phyloP scores from a whole-genome alignment of 2,113 vertebrate genomes.

The Seriola dumerili region DNA sequence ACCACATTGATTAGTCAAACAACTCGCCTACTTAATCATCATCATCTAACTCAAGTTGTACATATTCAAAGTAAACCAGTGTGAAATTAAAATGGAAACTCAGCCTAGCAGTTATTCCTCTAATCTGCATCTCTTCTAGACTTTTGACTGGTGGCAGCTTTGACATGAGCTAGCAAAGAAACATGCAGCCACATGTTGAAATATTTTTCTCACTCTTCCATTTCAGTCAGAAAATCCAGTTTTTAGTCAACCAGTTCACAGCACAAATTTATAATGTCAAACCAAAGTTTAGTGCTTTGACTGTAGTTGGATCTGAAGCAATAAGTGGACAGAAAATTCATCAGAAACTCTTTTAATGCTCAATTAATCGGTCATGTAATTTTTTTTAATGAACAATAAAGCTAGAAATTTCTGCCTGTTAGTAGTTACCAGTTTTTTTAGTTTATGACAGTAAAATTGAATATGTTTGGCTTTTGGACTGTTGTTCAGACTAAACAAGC shows the following conservation, averaged over 20 bases:
- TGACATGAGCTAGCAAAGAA: neutral
- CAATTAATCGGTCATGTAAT: neutral
- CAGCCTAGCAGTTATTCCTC: neutral
- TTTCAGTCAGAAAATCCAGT: neutral
- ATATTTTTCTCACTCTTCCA: neutral
- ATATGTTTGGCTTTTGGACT: neutral
- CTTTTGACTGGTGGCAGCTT: neutral
- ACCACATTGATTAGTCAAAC: neutral
- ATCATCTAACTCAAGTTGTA: neutral
- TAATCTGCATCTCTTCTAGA: constrained; percentile 19
- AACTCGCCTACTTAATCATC: neutral
- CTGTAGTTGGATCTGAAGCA: neutral
- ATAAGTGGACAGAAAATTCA: neutral
- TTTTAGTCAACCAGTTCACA: neutral
- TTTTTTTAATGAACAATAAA: too few relatives aligned
- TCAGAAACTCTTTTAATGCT: neutral
- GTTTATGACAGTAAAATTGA: neutral
- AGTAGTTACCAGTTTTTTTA: neutral
- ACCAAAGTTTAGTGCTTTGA: neutral
- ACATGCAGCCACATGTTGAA: neutral
- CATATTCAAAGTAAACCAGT: neutral
- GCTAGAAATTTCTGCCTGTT: neutral
- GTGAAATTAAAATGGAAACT: constrained; percentile 13
- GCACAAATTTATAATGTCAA: neutral
- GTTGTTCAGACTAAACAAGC: too few relatives aligned